Evolutionary conservation across 1,140 invertebrate species (phyloP), one percentile per base, ranked within the genome.

Genomic region (Zaprionus ornatus): DNA sequence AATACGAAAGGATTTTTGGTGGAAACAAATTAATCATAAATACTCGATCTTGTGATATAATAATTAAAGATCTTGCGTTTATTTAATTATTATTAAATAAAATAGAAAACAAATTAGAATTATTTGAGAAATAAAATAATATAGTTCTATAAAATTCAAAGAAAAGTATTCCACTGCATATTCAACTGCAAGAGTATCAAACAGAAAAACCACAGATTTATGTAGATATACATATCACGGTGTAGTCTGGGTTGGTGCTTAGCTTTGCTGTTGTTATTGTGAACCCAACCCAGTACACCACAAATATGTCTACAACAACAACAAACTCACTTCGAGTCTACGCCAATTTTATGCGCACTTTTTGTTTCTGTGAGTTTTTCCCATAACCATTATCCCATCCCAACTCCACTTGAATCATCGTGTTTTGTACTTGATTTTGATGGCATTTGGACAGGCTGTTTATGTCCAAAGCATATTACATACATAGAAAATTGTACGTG

Each of bases 361-460:
- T 54, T 57, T 59, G 48, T 55, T 78, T 50, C 54, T 59, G 40
- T 55, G 54, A 54, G 37, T 61, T 50, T 50, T 19, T 59, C 60
- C 35, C 73, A 74, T 64, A 19, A 32, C 15, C 61, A 69, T 74
- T 69, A 69, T 57, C 52, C 35, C 74, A 61, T 56, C 55, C 56
- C 68, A 40, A 66, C 45, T 29, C 68, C 32, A 66, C 45, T 29
- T 10, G 60, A 71, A 64, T 75, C 60, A 9, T 55, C 67, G 59
- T 60, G 70, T 79, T 80, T 79, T 88, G 84, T 88, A 88, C 85
- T 88, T 90, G 85, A 84, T 88, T 87, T 72, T 73, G 56, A 62
- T 55, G 27, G 68, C 74, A 72, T 66, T 76, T 66, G 56, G 40
- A 29, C 40, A 12, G 67, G 57, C 62, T 56, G 63, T 35, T 48